Evolutionary conservation across 2,888 invertebrate species (phyloP).

Genomic region (Bedellia somnulentella): DNA sequence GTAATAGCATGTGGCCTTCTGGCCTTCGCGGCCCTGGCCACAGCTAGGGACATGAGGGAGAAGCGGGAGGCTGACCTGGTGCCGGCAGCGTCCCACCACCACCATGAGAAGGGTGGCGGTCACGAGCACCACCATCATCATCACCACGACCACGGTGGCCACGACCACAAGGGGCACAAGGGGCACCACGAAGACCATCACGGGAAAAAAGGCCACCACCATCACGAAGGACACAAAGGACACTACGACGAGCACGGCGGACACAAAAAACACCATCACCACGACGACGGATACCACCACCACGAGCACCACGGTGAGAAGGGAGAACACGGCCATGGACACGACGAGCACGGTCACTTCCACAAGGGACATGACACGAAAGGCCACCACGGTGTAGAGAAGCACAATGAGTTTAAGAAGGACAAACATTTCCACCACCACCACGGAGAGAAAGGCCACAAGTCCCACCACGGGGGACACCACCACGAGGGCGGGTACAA

Average conservation of each 20-base stretch:
- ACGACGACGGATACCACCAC: conserved; percentile 66
- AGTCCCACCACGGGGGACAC: conserved; percentile 76
- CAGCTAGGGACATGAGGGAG: conserved; percentile 50
- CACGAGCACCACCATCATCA: conserved; percentile 66
- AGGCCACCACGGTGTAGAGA: conserved; percentile 80
- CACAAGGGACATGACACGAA: conserved; percentile 84
- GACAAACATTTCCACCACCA: conserved; percentile 85
- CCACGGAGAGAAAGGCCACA: conserved; percentile 75
- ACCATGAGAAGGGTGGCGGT: conserved; percentile 59
- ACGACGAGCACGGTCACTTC: conserved; percentile 65
- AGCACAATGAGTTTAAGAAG: conserved; percentile 81
- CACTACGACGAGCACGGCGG: conserved; percentile 65
- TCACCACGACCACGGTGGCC: conserved; percentile 64
- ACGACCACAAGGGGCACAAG: conserved; percentile 70
- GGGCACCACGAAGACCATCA: conserved; percentile 67
- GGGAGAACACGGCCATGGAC: conserved; percentile 61
- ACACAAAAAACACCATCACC: conserved; percentile 65
- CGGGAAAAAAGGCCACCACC: conserved; percentile 70
- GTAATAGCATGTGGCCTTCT: conserved; percentile 38
- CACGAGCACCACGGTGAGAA: conserved; percentile 66
- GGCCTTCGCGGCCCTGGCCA: conserved; percentile 46
- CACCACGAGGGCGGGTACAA: conserved; percentile 77
- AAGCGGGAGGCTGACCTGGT: conserved; percentile 53
- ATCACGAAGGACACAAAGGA: conserved; percentile 65
- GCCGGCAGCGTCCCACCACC: conserved; percentile 41